These are phyloP conservation scores for Chiridota heheva DNA, from an alignment of 35 echinoderm and acorn worm species.

Conservation along the genomic window DNA sequence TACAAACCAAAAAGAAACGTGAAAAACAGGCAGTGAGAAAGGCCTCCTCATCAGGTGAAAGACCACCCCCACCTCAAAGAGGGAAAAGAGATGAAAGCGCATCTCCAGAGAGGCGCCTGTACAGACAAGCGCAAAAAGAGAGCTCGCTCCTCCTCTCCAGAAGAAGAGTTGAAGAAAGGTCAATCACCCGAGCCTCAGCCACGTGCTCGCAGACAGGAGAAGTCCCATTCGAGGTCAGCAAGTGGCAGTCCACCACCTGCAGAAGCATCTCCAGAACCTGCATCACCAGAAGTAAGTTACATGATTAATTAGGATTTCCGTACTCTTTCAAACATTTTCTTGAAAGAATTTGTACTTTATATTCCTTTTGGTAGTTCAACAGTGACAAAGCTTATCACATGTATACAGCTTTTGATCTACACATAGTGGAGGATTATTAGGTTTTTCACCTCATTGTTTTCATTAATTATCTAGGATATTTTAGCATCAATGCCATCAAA, in stretches of 20 bases:
- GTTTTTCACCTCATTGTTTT: no score
- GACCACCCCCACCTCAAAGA: conserved; percentile 43
- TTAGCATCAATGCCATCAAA: no score
- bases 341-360: no score
- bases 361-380: no score
- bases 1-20: conserved; percentile 12
- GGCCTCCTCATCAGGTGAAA: conserved; percentile 22
- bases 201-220: conserved; percentile 11
- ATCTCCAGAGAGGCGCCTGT: background rate
- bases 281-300: conserved; percentile 28
- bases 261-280: background rate
- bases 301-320: background rate
- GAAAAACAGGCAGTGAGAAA: conserved; percentile 27
- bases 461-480: no score
- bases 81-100: conserved; percentile 23
- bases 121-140: conserved; percentile 18
- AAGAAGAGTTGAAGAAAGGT: conserved; percentile 14
- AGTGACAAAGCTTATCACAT: no score
- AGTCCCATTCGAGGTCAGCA: conserved; percentile 40
- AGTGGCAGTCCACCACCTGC: conserved; percentile 1
- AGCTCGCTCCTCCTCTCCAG: conserved; percentile 14
- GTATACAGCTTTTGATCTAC: no score
- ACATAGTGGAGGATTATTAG: no score
- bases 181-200: background rate
- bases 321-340: no score